Percentiles rank a stretch among this genome's conserved stretches.
Evolutionary conservation across 2,113 vertebrate genomes (phyloP).

Genomic region (Empidonax traillii): DNA sequence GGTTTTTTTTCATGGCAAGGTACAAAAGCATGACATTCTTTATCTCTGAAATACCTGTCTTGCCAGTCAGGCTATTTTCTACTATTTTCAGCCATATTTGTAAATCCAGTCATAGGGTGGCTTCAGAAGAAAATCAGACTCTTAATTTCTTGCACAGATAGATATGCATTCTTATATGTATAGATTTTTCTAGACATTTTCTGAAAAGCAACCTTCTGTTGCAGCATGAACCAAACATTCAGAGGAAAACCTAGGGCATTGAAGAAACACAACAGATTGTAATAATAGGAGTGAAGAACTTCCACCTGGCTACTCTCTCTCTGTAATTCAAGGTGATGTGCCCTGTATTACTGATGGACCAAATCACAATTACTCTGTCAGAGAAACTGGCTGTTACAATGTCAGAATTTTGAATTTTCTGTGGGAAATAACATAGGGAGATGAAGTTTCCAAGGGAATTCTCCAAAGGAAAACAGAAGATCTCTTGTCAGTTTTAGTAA

Average conservation of each 20-base stretch:
- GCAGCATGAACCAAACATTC: not conserved
- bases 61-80: not conserved
- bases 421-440: not conserved
- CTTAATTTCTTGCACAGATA: not conserved
- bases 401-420: not conserved
- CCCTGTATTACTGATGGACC: not conserved
- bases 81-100: not conserved
- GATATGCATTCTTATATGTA: fast-evolving
- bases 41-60: not conserved
- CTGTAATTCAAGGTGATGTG: not conserved
- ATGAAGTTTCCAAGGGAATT: not conserved
- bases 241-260: not conserved
- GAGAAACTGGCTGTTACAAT: not conserved
- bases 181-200: not conserved
- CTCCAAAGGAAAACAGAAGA: not conserved
- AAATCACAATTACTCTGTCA: not conserved
- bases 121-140: not conserved
- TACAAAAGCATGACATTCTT: not conserved
- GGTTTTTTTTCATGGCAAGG: not conserved
- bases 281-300: not conserved
- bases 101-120: not conserved
- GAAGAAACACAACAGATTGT: not conserved
- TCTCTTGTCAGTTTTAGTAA: not conserved
- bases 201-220: not conserved
- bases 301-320: not conserved